Percentiles rank a stretch among this genome's conserved stretches.
Evolutionary conservation across 1,140 invertebrate species (phyloP).

Genomic region (Triops longicaudatus): DNA sequence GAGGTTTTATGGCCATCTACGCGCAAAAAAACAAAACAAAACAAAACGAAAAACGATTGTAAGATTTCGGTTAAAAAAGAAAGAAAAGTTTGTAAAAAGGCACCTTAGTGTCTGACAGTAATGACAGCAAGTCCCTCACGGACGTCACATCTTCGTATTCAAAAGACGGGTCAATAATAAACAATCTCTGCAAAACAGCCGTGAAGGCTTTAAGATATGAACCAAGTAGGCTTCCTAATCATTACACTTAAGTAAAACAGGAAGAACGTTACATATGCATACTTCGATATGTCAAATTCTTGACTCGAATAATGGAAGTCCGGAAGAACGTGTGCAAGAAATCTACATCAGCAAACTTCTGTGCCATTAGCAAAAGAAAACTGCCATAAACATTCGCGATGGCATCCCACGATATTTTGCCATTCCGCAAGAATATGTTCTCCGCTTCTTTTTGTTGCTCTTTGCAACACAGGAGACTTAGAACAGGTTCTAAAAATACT

Average conservation of each 20-base stretch:
- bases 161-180: neutral
- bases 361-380: neutral
- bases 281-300: neutral
- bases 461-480: neutral
- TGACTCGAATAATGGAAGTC: neutral
- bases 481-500: neutral
- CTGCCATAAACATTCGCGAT: neutral
- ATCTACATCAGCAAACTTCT: neutral
- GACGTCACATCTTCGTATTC: neutral
- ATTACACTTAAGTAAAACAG: neutral
- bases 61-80: neutral
- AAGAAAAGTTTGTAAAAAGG: neutral
- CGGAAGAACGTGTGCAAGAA: neutral
- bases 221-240: neutral
- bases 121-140: neutral
- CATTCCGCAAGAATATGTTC: neutral
- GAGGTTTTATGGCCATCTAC: neutral
- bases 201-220: neutral
- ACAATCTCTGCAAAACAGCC: neutral
- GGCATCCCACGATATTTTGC: neutral
- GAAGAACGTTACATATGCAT: neutral
- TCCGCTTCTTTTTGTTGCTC: constrained; percentile 1
- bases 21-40: neutral
- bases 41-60: too few species aligned
- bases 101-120: neutral